phyloP scores from a whole-genome alignment of 37 sponge, comb jelly and placozoan genomes.

The Aplysina aerophoba region DNA sequence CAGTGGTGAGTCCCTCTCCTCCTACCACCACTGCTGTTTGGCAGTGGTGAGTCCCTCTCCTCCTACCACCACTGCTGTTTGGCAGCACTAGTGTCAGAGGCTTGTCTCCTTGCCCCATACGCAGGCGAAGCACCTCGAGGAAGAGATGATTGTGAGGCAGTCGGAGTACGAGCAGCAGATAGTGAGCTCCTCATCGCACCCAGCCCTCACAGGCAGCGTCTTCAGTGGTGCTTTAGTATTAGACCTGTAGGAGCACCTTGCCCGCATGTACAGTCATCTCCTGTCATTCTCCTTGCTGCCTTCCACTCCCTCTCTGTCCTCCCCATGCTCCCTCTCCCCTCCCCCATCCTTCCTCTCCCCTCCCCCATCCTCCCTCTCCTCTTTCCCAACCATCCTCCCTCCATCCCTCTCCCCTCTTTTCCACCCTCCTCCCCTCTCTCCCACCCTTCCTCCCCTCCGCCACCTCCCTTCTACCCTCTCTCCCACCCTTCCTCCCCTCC shows the following conservation, averaged over 20 bases:
- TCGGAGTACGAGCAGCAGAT: constrained; percentile 11
- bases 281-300: not conserved
- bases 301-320: too few relatives aligned
- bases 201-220: too few relatives aligned
- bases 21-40: too few relatives aligned
- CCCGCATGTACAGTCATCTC: not conserved
- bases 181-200: too few relatives aligned
- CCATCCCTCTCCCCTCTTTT: not conserved
- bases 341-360: not conserved
- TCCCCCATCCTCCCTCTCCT: constrained; percentile 3
- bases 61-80: too few relatives aligned
- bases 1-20: not conserved
- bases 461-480: not conserved
- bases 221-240: too few relatives aligned
- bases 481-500: not conserved
- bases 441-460: not conserved
- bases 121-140: constrained; percentile 6
- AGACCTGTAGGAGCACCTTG: too few relatives aligned
- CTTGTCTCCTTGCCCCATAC: too few relatives aligned
- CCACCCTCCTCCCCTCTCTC: not conserved
- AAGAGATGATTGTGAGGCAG: not conserved
- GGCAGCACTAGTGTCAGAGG: too few relatives aligned
- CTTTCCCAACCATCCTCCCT: not conserved
- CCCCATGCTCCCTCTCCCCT: not conserved
- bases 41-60: not conserved